These are phyloP conservation scores for Epistrophella euchroma DNA, from an alignment of 2,888 invertebrate species.

Conservation along the genomic window DNA sequence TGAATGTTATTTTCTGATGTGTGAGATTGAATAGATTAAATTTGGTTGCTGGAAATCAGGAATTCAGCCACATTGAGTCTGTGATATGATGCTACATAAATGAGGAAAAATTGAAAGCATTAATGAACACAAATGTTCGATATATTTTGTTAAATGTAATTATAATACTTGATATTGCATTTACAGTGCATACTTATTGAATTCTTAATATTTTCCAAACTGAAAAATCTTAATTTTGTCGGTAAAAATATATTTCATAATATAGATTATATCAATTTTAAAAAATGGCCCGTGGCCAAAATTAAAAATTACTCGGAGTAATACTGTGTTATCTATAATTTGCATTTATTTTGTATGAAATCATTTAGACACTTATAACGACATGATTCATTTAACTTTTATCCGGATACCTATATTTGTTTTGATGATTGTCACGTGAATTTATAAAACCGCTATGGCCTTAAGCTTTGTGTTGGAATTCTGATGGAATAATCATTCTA, in stretches of 20 bases:
- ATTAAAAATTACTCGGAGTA: not conserved
- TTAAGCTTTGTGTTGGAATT: not conserved
- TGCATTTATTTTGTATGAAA: not conserved
- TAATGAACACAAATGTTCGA: too few relatives aligned
- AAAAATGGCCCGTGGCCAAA: not conserved
- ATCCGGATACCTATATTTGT: not conserved
- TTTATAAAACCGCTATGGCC: not conserved
- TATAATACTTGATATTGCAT: too few relatives aligned
- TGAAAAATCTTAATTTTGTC: not conserved
- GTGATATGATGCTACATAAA: too few relatives aligned
- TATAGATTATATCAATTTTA: not conserved
- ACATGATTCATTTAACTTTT: not conserved
- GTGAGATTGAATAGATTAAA: too few relatives aligned
- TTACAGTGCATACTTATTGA: too few relatives aligned
- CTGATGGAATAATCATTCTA: not conserved
- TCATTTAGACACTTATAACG: not conserved
- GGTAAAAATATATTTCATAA: not conserved
- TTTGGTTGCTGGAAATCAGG: too few relatives aligned
- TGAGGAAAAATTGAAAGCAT: too few relatives aligned
- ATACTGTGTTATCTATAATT: not conserved
- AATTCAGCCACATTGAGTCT: too few relatives aligned
- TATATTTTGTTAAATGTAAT: too few relatives aligned
- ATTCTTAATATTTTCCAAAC: too few relatives aligned
- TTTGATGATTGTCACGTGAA: conserved; percentile 13
- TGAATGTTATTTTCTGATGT: too few relatives aligned